Base-by-base conservation (phyloP, 2,113 vertebrate species). In the Syngnathoides biaculeatus region DNA sequence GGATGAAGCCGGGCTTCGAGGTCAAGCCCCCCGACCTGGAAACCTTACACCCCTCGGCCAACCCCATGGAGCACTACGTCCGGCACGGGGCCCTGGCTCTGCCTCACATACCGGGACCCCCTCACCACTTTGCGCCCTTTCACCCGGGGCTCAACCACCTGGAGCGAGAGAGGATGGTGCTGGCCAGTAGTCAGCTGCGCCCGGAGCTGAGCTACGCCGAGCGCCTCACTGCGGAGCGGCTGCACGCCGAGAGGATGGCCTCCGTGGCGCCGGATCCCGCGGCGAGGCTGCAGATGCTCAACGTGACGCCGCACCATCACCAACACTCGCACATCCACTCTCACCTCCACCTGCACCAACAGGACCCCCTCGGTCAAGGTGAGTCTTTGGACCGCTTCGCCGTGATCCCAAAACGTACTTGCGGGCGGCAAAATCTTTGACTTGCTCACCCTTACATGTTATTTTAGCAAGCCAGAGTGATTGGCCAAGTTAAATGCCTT, bases 271-370 rank as follows among this genome's bases (percentile, higher is more conserved):
- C 93, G 0, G 97, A 98, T 82, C 96, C 95, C 0, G 90, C 96
- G 70, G 91, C 93, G 0, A 92, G 97, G 69, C 93, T 99, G 61
- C 97, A 99, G 92, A 97, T 99, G 97, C 97, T 98, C 86, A 98
- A 98, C 17, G 97, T 98, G 69, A 98, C 97, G 0, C 97, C 97
- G 0, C 97, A 99, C 86, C 97, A 99, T 45, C 97, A 99, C 88
- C 97, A 99, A 71, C 97, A 99, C 79, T 99, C 97, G 0, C 97
- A 99, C 88, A 98, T 99, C 88, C 97, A 98, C 92, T 99, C 97
- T 0, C 97, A 99, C 89, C 92, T 99, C 58, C 97, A 98, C 89
- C 93, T 98, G 67, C 97, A 99, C 87, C 97, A 99, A 85, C 97
- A 98, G 91, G 96, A 99, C 73, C 95, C 94, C 11, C 92, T 98